Conservation (phyloP, 2,113 vertebrate genomes). For the Alethe castanea region DNA sequence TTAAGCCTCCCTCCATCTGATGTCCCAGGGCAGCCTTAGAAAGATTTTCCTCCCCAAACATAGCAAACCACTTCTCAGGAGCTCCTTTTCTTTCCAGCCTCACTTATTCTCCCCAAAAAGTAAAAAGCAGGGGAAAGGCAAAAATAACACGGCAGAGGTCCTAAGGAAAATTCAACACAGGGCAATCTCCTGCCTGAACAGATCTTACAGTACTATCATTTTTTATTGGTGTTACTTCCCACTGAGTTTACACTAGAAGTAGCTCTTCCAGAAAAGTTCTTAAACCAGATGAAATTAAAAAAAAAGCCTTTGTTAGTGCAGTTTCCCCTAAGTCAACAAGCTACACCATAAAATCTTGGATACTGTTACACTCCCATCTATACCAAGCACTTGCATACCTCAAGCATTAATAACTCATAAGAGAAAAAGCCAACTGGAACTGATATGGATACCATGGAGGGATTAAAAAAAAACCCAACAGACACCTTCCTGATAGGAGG, state of each 20-base stretch:
- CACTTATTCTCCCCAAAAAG: background rate
- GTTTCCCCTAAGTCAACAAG: background rate
- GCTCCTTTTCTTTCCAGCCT: background rate
- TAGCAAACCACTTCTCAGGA: background rate
- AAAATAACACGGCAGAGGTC: background rate
- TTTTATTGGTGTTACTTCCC: background rate
- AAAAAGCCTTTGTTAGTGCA: background rate
- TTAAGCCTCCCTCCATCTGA: background rate
- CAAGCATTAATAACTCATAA: background rate
- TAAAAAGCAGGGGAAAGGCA: background rate
- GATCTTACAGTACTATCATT: background rate
- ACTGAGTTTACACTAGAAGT: background rate
- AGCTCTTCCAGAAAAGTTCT: background rate
- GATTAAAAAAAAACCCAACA: background rate
- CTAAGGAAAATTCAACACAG: accelerated
- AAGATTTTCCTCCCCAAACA: background rate
- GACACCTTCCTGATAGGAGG: background rate
- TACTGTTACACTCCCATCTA: background rate
- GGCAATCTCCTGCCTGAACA: background rate
- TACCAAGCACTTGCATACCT: background rate
- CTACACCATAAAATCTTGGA: background rate
- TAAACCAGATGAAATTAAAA: background rate
- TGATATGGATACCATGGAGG: background rate
- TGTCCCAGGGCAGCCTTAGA: background rate
- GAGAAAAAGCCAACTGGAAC: background rate